Base-by-base conservation (phyloP, 2,113 vertebrate species). In the Ammodytes marinus region DNA sequence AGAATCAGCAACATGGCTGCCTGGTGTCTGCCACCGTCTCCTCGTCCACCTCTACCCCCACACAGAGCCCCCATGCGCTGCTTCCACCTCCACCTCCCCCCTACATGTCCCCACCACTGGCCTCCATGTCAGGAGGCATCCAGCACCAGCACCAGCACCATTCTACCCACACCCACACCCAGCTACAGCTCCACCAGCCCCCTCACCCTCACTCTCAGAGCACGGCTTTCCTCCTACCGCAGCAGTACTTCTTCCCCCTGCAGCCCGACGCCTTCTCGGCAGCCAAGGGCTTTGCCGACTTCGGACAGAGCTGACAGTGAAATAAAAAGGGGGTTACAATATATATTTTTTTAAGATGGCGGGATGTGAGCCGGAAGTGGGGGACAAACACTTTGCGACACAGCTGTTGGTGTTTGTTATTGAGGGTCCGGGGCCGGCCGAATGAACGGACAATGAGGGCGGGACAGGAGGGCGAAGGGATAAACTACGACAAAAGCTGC, bases 171-270 rank as follows among this genome's bases (percentile, higher is more conserved):
- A 0, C 0, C 77, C 96, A 3, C 87, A 0, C 0, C 77, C 96
- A 5, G 94, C 0, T 97, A 96, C 87, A 96, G 95, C 8, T 95
- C 67, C 91, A 93, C 71, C 96, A 95, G 1, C 42, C 95, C 0
- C 67, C 95, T 54, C 96, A 96, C 78, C 87, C 95, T 27, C 27
- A 27, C 14, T 74, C 88, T 9, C 97, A 96, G 85, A 93, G 92
- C 0, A 80, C 96, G 0, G 94, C 95, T 37, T 98, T 99, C 89
- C 94, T 97, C 65, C 91, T 97, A 69, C 96, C 98, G 0, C 95
- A 97, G 10, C 98, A 97, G 0, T 99, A 97, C 93, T 97, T 98
- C 68, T 99, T 97, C 83, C 95, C 97, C 0, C 86, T 97, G 68
- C 97, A 97, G 86, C 92, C 96, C 0, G 98, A 98, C 55, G 90